Base-by-base conservation (phyloP, 2,888 invertebrate species). In the Leistus spinibarbis region DNA sequence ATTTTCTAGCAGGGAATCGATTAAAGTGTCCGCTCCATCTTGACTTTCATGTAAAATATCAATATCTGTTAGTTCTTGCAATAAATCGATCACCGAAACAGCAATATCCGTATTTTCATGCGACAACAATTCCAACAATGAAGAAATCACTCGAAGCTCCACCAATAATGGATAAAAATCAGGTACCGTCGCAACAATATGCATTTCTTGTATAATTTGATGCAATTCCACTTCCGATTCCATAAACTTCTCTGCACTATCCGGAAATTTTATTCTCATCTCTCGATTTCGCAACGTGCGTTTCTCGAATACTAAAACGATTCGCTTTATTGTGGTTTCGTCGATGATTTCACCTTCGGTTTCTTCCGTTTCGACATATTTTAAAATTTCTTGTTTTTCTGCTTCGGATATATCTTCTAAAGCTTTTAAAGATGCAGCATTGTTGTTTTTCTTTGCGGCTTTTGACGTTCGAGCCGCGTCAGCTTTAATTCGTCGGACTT, bases 221-320 rank as follows among this genome's bases (percentile, higher is more conserved):
- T 95, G 93, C 70, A 93, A 82, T 82, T 93, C 93, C 85, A 99
- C 88, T 87, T 99, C 99, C 76, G 98, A 98, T 80, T 99, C 94
- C 93, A 99, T 98, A 84, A 99, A 99, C 89, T 98, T 98, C 84
- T 98, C 97, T 5, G 98, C 96, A 81, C 93, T 92, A 83, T 98
- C 99, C 0, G 98, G 95, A 85, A 97, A 99, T 86, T 99, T 99
- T 13, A 99, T 98, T 78, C 99, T 90, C 94, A 98, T 95, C 86
- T 99, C 99, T 84, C 98, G 94, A 85, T 99, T 99, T 82, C 92
- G 95, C 7, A 97, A 87, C 66, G 95, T 94, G 82, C 95, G 91
- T 84, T 99, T 99, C 83, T 99, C 99, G 88, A 99, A 97, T 77
- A 95, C 90, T 13, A 98, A 87, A 20, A 98, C 91, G 83, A 98